phyloP scores from a whole-genome alignment of 2,113 vertebrate genomes.

The Sigmodon hispidus region DNA sequence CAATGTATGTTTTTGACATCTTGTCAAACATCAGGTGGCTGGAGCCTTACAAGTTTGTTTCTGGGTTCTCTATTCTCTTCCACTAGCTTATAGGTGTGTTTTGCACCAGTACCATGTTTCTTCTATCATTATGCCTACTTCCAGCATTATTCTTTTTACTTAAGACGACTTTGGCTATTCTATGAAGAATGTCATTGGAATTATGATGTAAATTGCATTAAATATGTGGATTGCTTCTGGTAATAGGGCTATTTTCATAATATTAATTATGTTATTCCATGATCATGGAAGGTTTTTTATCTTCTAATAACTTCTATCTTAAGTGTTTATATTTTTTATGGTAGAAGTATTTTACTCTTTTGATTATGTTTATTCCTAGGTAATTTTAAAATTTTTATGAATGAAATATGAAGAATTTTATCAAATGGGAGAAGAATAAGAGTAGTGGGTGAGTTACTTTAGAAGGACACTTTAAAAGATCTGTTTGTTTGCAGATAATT shows the following conservation, averaged over 20 bases:
- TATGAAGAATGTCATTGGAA: background rate
- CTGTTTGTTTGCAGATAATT: background rate
- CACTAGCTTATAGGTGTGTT: too few relatives aligned
- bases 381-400: background rate
- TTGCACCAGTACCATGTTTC: too few relatives aligned
- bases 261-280: background rate
- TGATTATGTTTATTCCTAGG: background rate
- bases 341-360: background rate
- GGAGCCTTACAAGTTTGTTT: background rate
- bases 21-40: background rate
- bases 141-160: background rate
- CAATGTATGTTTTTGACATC: background rate
- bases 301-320: background rate
- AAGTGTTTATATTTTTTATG: background rate
- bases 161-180: background rate
- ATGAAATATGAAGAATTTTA: background rate
- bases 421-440: background rate
- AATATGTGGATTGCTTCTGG: background rate
- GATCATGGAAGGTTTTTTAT: background rate
- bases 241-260: background rate
- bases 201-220: background rate
- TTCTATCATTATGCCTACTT: background rate
- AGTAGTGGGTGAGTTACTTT: background rate
- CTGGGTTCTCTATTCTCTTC: background rate
- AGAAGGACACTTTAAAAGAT: background rate